These are phyloP conservation scores for Leucoma salicis DNA, from an alignment of 2,888 invertebrate genomes.

Conservation along the genomic window DNA sequence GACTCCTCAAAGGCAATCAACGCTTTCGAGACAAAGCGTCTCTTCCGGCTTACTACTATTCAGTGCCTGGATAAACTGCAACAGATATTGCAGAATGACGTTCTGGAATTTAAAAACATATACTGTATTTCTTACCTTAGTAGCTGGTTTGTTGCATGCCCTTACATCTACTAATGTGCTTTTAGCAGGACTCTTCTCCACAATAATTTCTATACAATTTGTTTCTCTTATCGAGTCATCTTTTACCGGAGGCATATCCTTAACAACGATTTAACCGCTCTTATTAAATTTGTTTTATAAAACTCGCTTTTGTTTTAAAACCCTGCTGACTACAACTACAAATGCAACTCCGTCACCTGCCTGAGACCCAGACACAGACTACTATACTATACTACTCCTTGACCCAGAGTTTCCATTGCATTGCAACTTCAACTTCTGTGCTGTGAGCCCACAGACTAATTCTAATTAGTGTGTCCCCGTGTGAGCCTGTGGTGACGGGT, in stretches of 20 bases:
- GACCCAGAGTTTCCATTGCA: no score
- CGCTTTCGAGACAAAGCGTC: conserved; percentile 13
- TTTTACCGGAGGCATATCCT: conserved; percentile 80
- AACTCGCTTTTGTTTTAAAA: no score
- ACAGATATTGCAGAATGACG: not conserved
- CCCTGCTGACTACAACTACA: no score
- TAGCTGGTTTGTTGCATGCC: conserved; percentile 85
- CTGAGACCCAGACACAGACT: no score
- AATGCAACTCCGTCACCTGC: no score
- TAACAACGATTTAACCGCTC: conserved; percentile 1
- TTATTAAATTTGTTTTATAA: not conserved
- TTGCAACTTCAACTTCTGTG: no score
- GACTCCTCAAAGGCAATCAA: not conserved
- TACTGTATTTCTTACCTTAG: conserved; percentile 77
- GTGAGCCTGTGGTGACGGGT: no score
- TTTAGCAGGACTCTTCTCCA: conserved; percentile 75
- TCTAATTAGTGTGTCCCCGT: no score
- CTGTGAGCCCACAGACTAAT: no score
- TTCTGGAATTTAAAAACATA: not conserved
- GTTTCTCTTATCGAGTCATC: conserved; percentile 75
- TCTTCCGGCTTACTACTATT: conserved; percentile 2
- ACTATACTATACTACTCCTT: no score
- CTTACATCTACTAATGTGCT: conserved; percentile 83
- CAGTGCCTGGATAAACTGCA: no score
- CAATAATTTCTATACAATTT: conserved; percentile 71